A percentile compares a stretch with the other conserved stretches of the same genome.
phyloP scores from a whole-genome alignment of 2,797 vertebrate genomes.

The Momotus momota region DNA sequence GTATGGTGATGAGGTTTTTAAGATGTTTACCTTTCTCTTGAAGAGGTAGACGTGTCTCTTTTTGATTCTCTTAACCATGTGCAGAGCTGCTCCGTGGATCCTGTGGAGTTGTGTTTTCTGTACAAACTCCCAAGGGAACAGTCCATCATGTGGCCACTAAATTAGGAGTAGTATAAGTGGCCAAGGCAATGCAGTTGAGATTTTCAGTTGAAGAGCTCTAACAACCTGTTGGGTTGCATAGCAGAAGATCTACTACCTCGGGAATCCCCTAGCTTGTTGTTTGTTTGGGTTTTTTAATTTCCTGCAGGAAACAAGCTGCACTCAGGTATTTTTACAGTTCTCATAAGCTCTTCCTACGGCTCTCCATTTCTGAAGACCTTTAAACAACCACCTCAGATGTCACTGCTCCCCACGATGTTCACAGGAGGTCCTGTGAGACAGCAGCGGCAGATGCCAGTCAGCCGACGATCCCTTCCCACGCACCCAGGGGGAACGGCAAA shows the following conservation, averaged over 20 bases:
- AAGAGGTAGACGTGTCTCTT: not conserved
- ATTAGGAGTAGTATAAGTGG: not conserved
- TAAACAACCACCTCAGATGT: not conserved
- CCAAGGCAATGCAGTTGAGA: not conserved
- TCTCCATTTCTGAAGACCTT: not conserved
- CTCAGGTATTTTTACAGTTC: not conserved
- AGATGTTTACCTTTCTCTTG: constrained; percentile 35
- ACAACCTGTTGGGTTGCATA: not conserved
- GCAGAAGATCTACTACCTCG: not conserved
- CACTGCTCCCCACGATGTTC: not conserved
- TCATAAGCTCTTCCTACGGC: not conserved
- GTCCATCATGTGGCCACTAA: not conserved
- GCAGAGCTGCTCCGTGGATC: not conserved
- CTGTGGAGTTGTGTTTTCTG: not conserved
- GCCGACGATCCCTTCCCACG: not conserved
- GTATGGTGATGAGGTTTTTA: constrained; percentile 48
- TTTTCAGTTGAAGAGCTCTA: not conserved
- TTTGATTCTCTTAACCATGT: not conserved
- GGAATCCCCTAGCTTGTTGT: not conserved
- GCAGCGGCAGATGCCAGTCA: not conserved
- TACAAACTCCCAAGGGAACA: not conserved
- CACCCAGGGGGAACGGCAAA: not conserved
- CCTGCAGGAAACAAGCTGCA: not conserved
- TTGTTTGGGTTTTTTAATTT: not conserved
- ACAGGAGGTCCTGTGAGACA: not conserved